These are phyloP conservation scores for Nomada lathburiana DNA, from an alignment of 2,888 invertebrate species.

Conservation along the genomic window DNA sequence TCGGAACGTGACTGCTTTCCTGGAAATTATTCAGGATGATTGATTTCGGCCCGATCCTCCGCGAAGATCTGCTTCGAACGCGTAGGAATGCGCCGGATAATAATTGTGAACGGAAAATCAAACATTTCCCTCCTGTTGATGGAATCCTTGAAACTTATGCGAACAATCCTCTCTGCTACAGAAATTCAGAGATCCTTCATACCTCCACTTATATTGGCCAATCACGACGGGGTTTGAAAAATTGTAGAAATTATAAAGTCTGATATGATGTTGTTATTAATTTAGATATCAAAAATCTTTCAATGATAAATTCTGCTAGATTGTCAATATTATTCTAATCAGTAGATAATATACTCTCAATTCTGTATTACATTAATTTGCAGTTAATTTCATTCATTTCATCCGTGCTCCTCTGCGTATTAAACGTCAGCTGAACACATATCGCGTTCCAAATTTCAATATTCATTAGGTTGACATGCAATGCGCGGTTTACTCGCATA, in stretches of 20 bases:
- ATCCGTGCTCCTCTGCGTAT: conserved; percentile 26
- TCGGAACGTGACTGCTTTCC: conserved; percentile 23
- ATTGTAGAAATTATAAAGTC: too few relatives aligned
- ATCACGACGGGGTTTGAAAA: too few relatives aligned
- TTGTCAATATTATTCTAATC: too few relatives aligned
- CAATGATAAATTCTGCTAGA: too few relatives aligned
- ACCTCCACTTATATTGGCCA: too few relatives aligned
- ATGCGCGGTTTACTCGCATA: conserved; percentile 4
- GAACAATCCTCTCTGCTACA: neutral
- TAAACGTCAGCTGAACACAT: conserved; percentile 43
- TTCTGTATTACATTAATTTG: too few relatives aligned
- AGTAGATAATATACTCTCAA: too few relatives aligned
- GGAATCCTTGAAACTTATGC: neutral
- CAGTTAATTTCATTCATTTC: too few relatives aligned
- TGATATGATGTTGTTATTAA: too few relatives aligned
- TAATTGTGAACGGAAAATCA: conserved; percentile 13
- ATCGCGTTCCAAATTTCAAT: conserved; percentile 26
- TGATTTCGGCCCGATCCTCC: conserved; percentile 8
- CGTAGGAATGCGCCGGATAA: neutral
- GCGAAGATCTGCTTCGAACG: conserved; percentile 35
- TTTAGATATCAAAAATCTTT: too few relatives aligned
- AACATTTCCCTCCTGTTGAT: conserved; percentile 13
- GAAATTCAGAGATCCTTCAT: neutral
- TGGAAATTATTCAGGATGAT: conserved; percentile 43
- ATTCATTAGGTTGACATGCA: conserved; percentile 25